These are phyloP conservation scores for Entomyzon cyanotis DNA, from an alignment of 2,113 vertebrate species.

Conservation along the genomic window DNA sequence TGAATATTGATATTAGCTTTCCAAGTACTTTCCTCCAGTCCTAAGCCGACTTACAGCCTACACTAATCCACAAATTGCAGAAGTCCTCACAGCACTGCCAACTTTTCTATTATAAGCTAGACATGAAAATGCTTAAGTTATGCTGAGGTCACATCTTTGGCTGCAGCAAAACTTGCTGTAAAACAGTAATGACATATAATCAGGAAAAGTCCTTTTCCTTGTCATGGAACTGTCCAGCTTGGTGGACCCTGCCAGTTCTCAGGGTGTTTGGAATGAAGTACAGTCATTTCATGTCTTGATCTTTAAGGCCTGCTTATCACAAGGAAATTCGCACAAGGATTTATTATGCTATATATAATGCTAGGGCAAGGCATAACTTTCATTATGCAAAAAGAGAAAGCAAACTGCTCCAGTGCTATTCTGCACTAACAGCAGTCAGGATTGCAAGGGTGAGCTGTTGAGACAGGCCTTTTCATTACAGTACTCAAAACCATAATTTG, in stretches of 20 bases:
- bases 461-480: background rate
- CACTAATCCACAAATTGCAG: background rate
- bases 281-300: background rate
- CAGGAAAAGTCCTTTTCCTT: background rate
- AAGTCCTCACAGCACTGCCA: background rate
- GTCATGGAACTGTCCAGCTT: background rate
- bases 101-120: background rate
- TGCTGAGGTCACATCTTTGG: background rate
- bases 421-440: background rate
- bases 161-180: background rate
- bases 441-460: background rate
- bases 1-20: background rate
- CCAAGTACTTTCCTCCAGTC: background rate
- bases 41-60: background rate
- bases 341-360: background rate
- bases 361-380: background rate
- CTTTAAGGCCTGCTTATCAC: background rate
- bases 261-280: background rate
- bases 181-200: background rate
- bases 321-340: background rate
- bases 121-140: background rate
- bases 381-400: background rate
- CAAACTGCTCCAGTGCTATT: background rate
- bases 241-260: background rate
- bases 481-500: background rate